Evolutionary conservation across 2,113 vertebrate genomes (phyloP).

Genomic region (Gila orcuttii): DNA sequence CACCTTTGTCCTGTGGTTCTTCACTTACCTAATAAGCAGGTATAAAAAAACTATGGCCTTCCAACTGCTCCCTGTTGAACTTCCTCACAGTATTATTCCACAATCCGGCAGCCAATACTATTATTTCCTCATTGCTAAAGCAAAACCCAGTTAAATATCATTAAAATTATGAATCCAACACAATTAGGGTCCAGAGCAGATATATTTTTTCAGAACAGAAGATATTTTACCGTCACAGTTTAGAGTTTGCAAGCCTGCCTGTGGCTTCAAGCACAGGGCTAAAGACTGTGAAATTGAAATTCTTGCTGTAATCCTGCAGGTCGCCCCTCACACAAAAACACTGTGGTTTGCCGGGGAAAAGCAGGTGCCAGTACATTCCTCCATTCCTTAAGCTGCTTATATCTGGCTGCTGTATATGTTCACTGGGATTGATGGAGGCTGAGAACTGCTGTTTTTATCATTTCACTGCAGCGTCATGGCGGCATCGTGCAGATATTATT

Average conservation of each 20-base stretch:
- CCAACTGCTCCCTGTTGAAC: background rate
- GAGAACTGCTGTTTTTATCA: background rate
- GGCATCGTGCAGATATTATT: background rate
- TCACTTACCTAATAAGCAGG: constrained; percentile 4
- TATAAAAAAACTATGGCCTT: background rate
- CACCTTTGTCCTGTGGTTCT: constrained; percentile 28
- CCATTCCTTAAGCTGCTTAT: constrained; percentile 76
- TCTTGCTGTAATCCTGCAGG: constrained; percentile 68
- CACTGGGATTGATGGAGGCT: background rate
- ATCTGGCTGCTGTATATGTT: constrained; percentile 9
- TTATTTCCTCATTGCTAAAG: background rate
- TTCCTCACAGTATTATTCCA: background rate
- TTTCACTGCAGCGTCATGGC: background rate
- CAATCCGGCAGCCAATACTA: background rate
- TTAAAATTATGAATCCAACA: background rate
- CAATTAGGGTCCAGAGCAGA: background rate
- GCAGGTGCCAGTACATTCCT: constrained; percentile 73
- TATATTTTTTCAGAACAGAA: background rate
- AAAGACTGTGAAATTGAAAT: constrained; percentile 71
- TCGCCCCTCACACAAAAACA: constrained; percentile 28
- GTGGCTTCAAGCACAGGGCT: constrained; percentile 20
- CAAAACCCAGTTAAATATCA: background rate
- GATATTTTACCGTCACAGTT: background rate
- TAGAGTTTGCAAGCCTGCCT: background rate
- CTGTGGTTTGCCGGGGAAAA: constrained; percentile 59